Base-by-base conservation (phyloP, 2,113 vertebrate genomes). In the Galbula dea region DNA sequence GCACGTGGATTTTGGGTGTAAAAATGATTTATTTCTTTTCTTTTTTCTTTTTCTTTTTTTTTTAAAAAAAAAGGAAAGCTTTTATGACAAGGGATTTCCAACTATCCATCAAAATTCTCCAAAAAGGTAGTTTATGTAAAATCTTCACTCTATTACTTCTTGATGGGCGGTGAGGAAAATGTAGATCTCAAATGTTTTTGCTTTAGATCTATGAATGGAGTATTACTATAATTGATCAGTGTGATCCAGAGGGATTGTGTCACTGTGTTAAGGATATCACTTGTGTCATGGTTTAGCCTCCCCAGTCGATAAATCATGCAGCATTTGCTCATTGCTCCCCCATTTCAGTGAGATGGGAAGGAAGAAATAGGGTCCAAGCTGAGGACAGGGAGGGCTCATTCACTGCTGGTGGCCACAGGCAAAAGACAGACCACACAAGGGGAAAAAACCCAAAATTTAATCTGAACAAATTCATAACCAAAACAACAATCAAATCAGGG, bases 1-100 rank as follows among this genome's bases (percentile, higher is more conserved):
- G 11, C 2, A 43, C 4, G 6, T 34, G 13, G 19, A 26, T 52
- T 71, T 69, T 2, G 3, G 23, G 10, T 3, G 1, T 18, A 15
- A 22, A 13, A 34, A 61, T 12, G 41, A 43, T 43, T 43, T n/a
- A n/a, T n/a, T n/a, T n/a, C n/a, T n/a, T n/a, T n/a, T n/a, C n/a
- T n/a, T n/a, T n/a, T n/a, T n/a, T n/a, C n/a, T n/a, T n/a, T n/a
- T n/a, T n/a, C n/a, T n/a, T n/a, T n/a, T n/a, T n/a, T n/a, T n/a
- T n/a, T n/a, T n/a, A n/a, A n/a, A n/a, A 39, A 2, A 26, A 6
- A 20, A 13, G 8, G 32, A 57, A 24, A 18, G 2, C 12, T 61
- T 5, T 68, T 66, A 66, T 7, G 1, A 32, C 12, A 45, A 78
- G 10, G 10, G 14, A 41, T 75, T 75, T 80, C 32, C 23, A 67